phyloP scores from a whole-genome alignment of 1,140 invertebrate genomes.

The Papilio xuthus region DNA sequence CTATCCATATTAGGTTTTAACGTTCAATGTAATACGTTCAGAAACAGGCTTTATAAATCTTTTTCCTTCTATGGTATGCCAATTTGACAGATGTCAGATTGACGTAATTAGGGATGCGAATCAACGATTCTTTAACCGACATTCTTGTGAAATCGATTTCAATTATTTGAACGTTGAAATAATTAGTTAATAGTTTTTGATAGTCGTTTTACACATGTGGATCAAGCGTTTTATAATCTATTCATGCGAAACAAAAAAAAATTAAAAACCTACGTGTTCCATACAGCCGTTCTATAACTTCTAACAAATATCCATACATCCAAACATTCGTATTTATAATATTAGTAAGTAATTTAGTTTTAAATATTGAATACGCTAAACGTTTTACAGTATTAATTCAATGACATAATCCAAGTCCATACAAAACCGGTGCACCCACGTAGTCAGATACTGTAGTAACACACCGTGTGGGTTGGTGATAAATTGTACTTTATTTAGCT shows the following conservation, averaged over 20 bases:
- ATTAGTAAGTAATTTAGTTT: too few relatives aligned
- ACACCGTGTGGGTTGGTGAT: constrained; percentile 21
- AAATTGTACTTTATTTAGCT: constrained; percentile 27
- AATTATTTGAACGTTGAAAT: too few relatives aligned
- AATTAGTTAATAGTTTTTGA: too few relatives aligned
- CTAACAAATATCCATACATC: too few relatives aligned
- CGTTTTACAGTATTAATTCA: neutral
- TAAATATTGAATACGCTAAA: neutral
- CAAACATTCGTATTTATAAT: too few relatives aligned
- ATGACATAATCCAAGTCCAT: constrained; percentile 12
- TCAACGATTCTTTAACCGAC: neutral
- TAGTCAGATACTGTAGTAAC: neutral
- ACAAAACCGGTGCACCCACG: constrained; percentile 30
- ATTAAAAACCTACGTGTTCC: too few relatives aligned
- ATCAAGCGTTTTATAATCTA: too few relatives aligned
- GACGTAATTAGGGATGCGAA: neutral
- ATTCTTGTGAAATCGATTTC: neutral
- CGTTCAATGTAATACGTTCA: neutral
- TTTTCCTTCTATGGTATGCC: neutral
- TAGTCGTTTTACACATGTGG: too few relatives aligned
- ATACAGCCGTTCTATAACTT: too few relatives aligned
- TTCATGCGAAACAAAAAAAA: too few relatives aligned
- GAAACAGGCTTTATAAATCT: neutral
- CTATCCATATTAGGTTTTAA: neutral
- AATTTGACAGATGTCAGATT: neutral